Base-by-base conservation (phyloP, 2,113 vertebrate species). In the Poeciliopsis occidentalis region DNA sequence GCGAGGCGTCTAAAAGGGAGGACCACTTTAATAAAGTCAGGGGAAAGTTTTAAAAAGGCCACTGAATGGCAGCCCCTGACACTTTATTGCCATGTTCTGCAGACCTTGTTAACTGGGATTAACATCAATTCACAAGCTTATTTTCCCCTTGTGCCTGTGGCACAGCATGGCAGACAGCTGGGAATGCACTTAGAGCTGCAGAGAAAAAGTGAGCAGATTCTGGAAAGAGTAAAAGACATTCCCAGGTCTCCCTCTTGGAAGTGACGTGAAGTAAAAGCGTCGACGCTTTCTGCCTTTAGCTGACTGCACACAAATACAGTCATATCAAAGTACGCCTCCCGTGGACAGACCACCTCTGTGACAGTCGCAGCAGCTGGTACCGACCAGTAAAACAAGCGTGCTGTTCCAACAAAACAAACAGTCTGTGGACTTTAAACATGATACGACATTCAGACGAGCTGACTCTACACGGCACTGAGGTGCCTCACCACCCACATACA, bases 321-420 rank as follows among this genome's bases (percentile, higher is more conserved):
- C 31, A 71, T 80, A 76, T 77, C 78, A 85, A 89, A 90, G 82
- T 37, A 63, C 71, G 32, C 34, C 63, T 81, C 75, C 81, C 70
- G 86, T 67, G 57, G 85, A 78, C 69, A 83, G 89, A 88, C 85
- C 89, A 92, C 88, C 86, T 83, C 75, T 69, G 82, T 75, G 88
- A 87, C 70, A 39, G 83, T 76, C 72, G 5, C 71, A 64, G 70
- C 90, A 91, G 86, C 87, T 91, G 88, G 64, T 86, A 78, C 69
- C 73, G 71, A 66, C 79, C 82, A 60, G 67, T 79, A 70, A 75
- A 24, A n/a, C 41, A 64, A 51, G 27, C 60, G 27, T 75, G 78
- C 63, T 69, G 61, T 87, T 76, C 70, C 70, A 82, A 64, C 27
- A 71, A 54, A 71, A 76, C 67, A 78, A 79, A 77, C 69, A 80